Percentiles rank a stretch among this genome's conserved stretches.
Evolutionary conservation across 1,140 invertebrate genomes (phyloP).

Genomic region (Latrodectus geometricus): DNA sequence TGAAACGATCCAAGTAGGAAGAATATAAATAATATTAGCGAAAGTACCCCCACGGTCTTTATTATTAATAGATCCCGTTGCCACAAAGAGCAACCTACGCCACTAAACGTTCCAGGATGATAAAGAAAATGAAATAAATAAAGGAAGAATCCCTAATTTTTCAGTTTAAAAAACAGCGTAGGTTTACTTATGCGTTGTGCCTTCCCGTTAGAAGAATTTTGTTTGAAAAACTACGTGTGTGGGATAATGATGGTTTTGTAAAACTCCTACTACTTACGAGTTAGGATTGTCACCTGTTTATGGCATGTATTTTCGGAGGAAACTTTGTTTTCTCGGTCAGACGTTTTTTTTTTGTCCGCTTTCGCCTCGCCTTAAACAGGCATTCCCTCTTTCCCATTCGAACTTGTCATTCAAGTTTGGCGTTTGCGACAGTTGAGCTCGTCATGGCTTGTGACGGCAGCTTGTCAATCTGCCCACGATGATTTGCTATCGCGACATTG

Average conservation of each 20-base stretch:
- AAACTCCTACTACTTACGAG: constrained; percentile 45
- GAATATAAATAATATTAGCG: constrained; percentile 50
- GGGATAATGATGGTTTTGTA: constrained; percentile 52
- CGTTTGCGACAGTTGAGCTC: constrained; percentile 26
- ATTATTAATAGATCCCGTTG: constrained; percentile 27
- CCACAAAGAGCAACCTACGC: constrained; percentile 33
- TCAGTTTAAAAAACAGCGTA: constrained; percentile 53
- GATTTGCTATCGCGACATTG: not conserved
- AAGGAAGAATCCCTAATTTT: constrained; percentile 46
- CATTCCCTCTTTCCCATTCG: constrained; percentile 28
- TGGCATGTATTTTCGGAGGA: constrained; percentile 25
- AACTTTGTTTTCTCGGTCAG: constrained; percentile 48
- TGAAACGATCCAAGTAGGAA: constrained; percentile 47
- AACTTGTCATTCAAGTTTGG: constrained; percentile 54
- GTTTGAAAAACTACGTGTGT: constrained; percentile 26
- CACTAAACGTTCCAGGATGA: not conserved
- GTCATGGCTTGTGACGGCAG: constrained; percentile 23
- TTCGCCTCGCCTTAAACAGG: constrained; percentile 50
- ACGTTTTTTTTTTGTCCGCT: not conserved
- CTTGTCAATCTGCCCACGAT: constrained; percentile 34
- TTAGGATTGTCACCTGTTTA: constrained; percentile 51
- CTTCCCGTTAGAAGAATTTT: constrained; percentile 14
- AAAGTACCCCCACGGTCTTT: constrained; percentile 9
- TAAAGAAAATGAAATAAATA: constrained; percentile 38
- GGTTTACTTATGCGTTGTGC: constrained; percentile 23